Evolutionary conservation across 2,888 invertebrate genomes (phyloP).

Genomic region (Tenodera sinensis): DNA sequence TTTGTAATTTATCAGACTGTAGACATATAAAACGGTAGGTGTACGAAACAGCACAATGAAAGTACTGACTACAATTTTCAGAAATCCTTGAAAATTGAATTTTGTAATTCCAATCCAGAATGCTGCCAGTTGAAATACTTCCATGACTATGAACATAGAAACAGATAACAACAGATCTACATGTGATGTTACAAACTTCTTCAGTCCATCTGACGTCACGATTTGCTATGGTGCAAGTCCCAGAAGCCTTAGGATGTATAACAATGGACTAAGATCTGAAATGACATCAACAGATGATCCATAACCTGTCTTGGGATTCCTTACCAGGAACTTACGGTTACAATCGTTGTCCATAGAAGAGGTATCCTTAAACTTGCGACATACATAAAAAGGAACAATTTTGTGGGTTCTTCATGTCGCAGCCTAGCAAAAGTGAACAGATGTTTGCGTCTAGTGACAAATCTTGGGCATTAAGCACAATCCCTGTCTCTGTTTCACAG

Average conservation of each 20-base stretch:
- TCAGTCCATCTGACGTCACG: too few species aligned
- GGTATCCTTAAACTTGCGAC: too few species aligned
- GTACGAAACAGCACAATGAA: neutral
- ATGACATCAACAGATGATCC: too few species aligned
- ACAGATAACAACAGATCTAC: neutral
- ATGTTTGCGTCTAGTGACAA: too few species aligned
- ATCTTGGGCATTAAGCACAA: too few species aligned
- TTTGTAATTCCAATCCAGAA: neutral
- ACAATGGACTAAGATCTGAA: neutral
- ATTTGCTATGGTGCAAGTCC: neutral
- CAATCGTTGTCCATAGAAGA: too few species aligned
- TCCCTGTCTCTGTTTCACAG: too few species aligned
- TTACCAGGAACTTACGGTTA: too few species aligned
- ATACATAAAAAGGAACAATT: too few species aligned
- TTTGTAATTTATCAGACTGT: neutral
- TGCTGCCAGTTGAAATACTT: neutral
- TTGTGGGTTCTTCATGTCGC: too few species aligned
- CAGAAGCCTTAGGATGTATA: neutral
- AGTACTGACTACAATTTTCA: neutral
- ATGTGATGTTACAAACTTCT: neutral
- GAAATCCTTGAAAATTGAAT: neutral
- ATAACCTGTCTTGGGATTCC: too few species aligned
- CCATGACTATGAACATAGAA: neutral
- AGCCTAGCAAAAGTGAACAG: too few species aligned
- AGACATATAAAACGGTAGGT: neutral